phyloP scores from a whole-genome alignment of 1,140 invertebrate species.

The Lepidurus packardi region DNA sequence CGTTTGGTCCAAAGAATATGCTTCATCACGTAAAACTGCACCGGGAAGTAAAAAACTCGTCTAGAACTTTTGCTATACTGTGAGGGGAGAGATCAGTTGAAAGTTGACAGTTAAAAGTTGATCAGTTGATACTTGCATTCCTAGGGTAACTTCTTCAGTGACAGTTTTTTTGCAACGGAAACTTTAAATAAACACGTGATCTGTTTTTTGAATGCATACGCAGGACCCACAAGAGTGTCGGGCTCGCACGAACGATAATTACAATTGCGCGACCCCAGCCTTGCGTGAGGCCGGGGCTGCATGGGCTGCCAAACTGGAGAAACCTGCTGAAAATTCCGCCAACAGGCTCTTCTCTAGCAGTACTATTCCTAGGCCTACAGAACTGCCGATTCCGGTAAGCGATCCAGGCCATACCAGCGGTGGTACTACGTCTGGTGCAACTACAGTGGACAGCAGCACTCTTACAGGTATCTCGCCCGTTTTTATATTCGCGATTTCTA shows the following conservation, averaged over 20 bases:
- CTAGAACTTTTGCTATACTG: too few species aligned
- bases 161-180: too few species aligned
- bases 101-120: too few species aligned
- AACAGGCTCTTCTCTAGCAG: not conserved
- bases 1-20: too few species aligned
- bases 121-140: too few species aligned
- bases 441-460: not conserved
- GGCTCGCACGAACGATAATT: not conserved
- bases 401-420: not conserved
- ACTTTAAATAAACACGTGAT: too few species aligned
- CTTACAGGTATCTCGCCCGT: not conserved
- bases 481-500: not conserved
- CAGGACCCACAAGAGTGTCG: not conserved
- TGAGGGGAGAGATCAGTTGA: too few species aligned
- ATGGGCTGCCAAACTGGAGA: constrained; percentile 20
- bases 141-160: too few species aligned
- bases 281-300: constrained; percentile 1
- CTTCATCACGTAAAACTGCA: too few species aligned
- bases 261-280: constrained; percentile 1
- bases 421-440: constrained; percentile 3
- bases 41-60: too few species aligned
- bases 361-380: not conserved
- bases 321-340: not conserved
- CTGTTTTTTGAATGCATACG: not conserved
- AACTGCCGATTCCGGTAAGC: not conserved